Conservation (phyloP, 2,797 vertebrate species). For the Lutjanus campechanus region DNA sequence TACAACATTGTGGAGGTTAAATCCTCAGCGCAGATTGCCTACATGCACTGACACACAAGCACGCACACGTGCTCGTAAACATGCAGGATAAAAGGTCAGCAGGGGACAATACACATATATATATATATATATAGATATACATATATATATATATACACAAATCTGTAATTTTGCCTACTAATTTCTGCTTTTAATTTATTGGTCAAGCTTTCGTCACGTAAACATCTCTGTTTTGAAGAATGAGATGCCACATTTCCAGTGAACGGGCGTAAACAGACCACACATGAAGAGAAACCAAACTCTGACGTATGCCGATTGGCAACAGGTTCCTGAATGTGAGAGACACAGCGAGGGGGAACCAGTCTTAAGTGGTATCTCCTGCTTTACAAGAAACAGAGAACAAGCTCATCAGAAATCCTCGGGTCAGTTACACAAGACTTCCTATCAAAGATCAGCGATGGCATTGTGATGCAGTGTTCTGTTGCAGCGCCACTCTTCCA, state of each 20-base stretch:
- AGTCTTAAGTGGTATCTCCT: slow-evolving; percentile 15
- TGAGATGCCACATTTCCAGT: slow-evolving; percentile 47
- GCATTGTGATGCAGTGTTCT: neutral
- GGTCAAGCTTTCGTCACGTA: neutral
- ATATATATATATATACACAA: no score
- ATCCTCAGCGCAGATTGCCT: slow-evolving; percentile 1
- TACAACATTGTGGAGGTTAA: slow-evolving; percentile 8
- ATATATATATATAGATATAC: no score
- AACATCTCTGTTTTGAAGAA: slow-evolving; percentile 13
- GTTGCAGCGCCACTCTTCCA: neutral
- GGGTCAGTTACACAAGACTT: slow-evolving; percentile 63
- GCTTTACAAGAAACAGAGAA: slow-evolving; percentile 66
- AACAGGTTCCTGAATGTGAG: slow-evolving; percentile 15
- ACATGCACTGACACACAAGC: neutral
- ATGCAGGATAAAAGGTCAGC: slow-evolving; percentile 2
- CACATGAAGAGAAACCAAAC: slow-evolving; percentile 47
- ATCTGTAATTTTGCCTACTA: neutral
- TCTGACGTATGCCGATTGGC: slow-evolving; percentile 40
- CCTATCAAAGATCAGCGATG: slow-evolving; percentile 55
- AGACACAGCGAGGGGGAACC: neutral
- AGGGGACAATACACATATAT: neutral
- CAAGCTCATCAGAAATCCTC: slow-evolving; percentile 45
- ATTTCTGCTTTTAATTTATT: slow-evolving; percentile 34
- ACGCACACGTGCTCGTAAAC: slow-evolving; percentile 3
- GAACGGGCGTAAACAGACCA: slow-evolving; percentile 36